phyloP scores from a whole-genome alignment of 2,113 vertebrate genomes.

The Raphicerus campestris region DNA sequence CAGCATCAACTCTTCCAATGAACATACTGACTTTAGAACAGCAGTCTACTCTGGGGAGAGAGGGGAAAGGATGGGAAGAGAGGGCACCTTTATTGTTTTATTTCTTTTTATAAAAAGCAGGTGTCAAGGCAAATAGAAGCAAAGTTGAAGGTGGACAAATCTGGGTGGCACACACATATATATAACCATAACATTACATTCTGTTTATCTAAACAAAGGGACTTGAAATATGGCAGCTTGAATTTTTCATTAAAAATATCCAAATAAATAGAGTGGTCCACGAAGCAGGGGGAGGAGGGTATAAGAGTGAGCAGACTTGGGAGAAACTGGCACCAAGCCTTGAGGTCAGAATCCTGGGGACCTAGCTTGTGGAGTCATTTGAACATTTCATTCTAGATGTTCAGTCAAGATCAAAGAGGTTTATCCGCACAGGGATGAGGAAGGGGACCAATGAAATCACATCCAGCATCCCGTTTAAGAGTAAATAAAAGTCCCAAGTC shows the following conservation, averaged over 20 bases:
- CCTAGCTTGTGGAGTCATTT: too few relatives aligned
- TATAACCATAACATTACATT: too few relatives aligned
- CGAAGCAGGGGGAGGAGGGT: not conserved
- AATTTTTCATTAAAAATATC: not conserved
- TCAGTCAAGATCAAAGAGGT: not conserved
- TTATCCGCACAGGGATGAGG: not conserved
- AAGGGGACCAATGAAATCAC: not conserved
- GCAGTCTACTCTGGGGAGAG: not conserved
- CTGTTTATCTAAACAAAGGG: not conserved
- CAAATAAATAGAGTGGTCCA: too few relatives aligned
- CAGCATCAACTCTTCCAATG: not conserved
- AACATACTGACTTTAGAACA: fast-evolving
- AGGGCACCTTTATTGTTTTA: not conserved
- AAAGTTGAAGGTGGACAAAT: too few relatives aligned
- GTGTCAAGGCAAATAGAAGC: not conserved
- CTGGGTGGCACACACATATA: not conserved
- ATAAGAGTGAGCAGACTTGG: fast-evolving
- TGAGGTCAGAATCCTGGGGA: not conserved
- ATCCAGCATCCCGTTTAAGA: not conserved
- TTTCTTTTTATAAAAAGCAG: not conserved
- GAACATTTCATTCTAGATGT: not conserved
- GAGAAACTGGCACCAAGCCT: not conserved
- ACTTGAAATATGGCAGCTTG: not conserved
- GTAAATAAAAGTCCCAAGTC: not conserved
- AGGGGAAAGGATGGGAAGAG: not conserved